These are phyloP conservation scores for Melanostoma mellinum DNA, from an alignment of 2,888 invertebrate species.

Conservation along the genomic window DNA sequence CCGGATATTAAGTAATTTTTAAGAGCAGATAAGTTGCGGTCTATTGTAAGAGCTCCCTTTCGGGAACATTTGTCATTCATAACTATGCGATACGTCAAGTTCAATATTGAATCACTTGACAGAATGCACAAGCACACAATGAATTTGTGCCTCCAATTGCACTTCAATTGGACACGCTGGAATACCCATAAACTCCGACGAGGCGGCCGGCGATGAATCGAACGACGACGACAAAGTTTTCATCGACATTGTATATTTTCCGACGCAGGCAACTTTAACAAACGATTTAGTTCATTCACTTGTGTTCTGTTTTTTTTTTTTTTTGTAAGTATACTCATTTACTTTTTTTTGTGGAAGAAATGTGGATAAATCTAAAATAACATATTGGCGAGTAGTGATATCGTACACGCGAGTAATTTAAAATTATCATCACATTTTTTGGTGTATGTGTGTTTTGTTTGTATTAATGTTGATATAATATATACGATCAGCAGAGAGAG, in stretches of 20 bases:
- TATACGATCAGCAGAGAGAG: slow-evolving; percentile 21
- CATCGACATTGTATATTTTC: slow-evolving; percentile 40
- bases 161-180: slow-evolving; percentile 70
- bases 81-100: slow-evolving; percentile 61
- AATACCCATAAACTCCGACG: slow-evolving; percentile 37
- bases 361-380: slow-evolving; percentile 60
- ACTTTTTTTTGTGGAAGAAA: slow-evolving; percentile 25
- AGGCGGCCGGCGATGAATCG: slow-evolving; percentile 4
- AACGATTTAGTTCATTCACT: slow-evolving; percentile 71
- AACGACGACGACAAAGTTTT: slow-evolving; percentile 3
- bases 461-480: neutral
- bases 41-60: slow-evolving; percentile 13
- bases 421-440: slow-evolving; percentile 49
- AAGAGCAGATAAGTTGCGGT: slow-evolving; percentile 12
- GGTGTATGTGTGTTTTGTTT: neutral
- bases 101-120: slow-evolving; percentile 69
- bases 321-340: neutral
- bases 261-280: slow-evolving; percentile 49
- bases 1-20: slow-evolving; percentile 65
- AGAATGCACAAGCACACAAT: slow-evolving; percentile 30
- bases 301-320: slow-evolving; percentile 19
- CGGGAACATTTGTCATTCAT: slow-evolving; percentile 28
- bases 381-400: slow-evolving; percentile 54
- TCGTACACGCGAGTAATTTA: slow-evolving; percentile 64
- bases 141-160: slow-evolving; percentile 63